phyloP scores from a whole-genome alignment of 1,140 invertebrate genomes.

The Triops longicaudatus region DNA sequence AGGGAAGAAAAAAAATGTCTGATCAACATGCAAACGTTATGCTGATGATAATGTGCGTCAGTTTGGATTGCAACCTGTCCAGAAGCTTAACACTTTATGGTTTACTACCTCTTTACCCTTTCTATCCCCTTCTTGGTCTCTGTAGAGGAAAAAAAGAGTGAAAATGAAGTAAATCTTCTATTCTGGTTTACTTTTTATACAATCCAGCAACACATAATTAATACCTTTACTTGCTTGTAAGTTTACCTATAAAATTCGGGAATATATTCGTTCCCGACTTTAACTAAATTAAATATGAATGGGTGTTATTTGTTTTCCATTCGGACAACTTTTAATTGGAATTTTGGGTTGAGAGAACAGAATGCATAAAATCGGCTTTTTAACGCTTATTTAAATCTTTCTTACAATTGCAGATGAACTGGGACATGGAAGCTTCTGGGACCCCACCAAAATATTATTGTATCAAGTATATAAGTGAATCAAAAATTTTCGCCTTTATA shows the following conservation, averaged over 20 bases:
- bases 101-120: background rate
- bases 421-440: background rate
- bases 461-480: no score
- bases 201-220: no score
- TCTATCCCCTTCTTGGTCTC: no score
- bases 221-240: no score
- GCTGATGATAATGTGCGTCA: background rate
- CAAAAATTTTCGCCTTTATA: no score
- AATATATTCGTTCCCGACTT: no score
- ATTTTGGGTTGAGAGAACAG: background rate
- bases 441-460: background rate
- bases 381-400: background rate
- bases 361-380: background rate
- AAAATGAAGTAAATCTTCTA: no score
- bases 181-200: no score
- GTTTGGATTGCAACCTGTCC: background rate
- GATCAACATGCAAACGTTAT: background rate
- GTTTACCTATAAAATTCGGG: no score
- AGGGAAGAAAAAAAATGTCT: background rate
- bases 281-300: background rate
- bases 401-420: slow-evolving; percentile 2
- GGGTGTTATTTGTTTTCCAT: background rate
- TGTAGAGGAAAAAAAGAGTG: no score
- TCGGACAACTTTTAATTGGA: background rate
- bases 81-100: slow-evolving; percentile 6